Percentiles rank a stretch among this genome's conserved stretches.
These are phyloP conservation scores for Bacillus rossius DNA, from an alignment of 1,140 invertebrate species.

Conservation along the genomic window DNA sequence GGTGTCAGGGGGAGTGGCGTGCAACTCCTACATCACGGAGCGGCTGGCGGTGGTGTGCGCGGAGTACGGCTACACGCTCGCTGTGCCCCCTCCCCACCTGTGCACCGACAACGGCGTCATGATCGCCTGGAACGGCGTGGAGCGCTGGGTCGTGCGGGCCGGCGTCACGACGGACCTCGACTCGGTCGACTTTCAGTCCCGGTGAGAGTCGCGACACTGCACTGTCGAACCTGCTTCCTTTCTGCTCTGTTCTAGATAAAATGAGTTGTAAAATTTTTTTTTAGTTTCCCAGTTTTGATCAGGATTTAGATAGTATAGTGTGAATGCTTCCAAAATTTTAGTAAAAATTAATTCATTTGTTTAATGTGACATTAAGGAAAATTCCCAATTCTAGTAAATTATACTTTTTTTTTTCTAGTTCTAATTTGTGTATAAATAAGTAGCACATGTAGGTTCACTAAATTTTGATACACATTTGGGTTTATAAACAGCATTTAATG, in stretches of 20 bases:
- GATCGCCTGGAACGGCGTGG: constrained; percentile 97
- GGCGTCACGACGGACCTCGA: constrained; percentile 42
- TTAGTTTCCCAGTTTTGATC: neutral
- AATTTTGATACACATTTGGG: neutral
- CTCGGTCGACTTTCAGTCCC: constrained; percentile 31
- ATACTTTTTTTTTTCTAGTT: too few species aligned
- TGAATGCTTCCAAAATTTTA: neutral
- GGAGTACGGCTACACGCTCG: constrained; percentile 57
- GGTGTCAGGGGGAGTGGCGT: constrained; percentile 93
- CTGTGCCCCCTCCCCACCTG: constrained; percentile 73
- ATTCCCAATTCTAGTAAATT: neutral
- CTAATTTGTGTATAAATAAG: too few species aligned
- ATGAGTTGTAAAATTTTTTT: neutral
- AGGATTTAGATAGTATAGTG: neutral
- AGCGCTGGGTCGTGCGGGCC: constrained; percentile 49
- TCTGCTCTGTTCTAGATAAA: too few species aligned
- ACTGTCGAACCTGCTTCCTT: too few species aligned
- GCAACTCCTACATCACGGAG: constrained; percentile 76
- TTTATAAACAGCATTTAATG: neutral
- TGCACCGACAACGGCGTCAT: constrained; percentile 99
- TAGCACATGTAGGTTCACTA: neutral
- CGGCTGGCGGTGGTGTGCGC: constrained; percentile 62
- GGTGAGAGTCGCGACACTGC: too few species aligned
- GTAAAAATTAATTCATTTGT: neutral
- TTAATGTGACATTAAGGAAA: neutral